Base-by-base conservation (phyloP, 2,797 vertebrate genomes). In the Graptemys geographica region DNA sequence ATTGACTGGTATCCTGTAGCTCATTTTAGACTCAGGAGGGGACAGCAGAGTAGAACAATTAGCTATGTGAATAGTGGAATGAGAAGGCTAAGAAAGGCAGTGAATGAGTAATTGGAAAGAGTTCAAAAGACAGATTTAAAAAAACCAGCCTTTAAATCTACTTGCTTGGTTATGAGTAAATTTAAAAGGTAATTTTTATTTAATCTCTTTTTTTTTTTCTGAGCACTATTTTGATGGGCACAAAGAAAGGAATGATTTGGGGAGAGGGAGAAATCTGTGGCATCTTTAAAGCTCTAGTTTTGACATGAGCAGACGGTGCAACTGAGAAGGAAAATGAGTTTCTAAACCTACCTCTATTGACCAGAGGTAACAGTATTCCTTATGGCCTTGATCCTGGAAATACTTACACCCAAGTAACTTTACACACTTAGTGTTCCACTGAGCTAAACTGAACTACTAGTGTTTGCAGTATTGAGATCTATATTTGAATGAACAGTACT, bases 401-500 rank as follows among this genome's bases (percentile, higher is more conserved):
- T 27, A 31, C 72, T 52, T n/a, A 62, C 65, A 59, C 33, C 83
- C 2, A 80, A 3, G 84, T 5, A 89, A 56, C 8, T 84, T 89
- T 76, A 88, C 33, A 62, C 8, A 57, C 31, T 16, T 13, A 85
- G 74, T 49, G 16, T 80, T 81, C 33, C 81, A 69, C 0, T 69
- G 27, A 52, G 8, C 37, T 95, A 93, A 79, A 87, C 15, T 85
- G 53, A 44, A 86, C 21, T 0, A 47, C 49, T 57, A 87, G 33
- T 28, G 21, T 53, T 55, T 94, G 84, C 31, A 49, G 11, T 74
- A 84, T 31, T 76, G 74, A 92, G 57, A 10, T 28, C 79, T 94
- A 78, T 84, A 94, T 92, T 49, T 86, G 69, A 88, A 91, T 44
- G 74, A 72, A 89, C 21, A 94, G 85, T 93, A 95, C 93, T 96